Base-by-base conservation (phyloP, 2,888 invertebrate genomes). In the Limnephilus rhombicus region DNA sequence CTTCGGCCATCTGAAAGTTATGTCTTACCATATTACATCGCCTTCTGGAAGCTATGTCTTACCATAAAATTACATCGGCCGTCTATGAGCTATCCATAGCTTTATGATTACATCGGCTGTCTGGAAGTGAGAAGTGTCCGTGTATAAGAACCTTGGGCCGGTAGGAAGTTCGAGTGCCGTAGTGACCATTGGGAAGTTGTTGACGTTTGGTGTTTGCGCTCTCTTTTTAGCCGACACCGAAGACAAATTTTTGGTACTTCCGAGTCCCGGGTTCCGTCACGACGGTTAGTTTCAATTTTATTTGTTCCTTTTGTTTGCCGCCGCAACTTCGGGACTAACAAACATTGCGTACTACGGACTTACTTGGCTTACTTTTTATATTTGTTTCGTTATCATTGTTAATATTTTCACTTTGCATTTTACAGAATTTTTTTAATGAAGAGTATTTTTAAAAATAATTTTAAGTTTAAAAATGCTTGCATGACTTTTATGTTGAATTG, bases 231-330 rank as follows among this genome's bases (percentile, higher is more conserved):
- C 92, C 91, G 29, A 90, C 83, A 91, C 92, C 41, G 91, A 93
- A 92, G 91, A 90, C 92, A 89, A 93, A 90, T 82, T 96, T 96
- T 96, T 96, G 96, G 95, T 96, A 96, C 96, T 96, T 96, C 95
- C 96, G 96, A 96, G 96, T 96, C 95, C 96, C 96, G 94, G 96
- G 96, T 95, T 96, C 96, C 93, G 95, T 96, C 94, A 95, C 96
- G 93, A 96, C 96, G 96, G 96, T 96, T 95, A 96, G 96, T 96
- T 95, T 85, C 68, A 41, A 34, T 88, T 82, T 89, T 90, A 53
- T 91, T 91, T 93, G 80, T 92, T 93, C 12, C 68, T 41, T 94
- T 90, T 92, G 31, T 24, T 81, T 88, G 68, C 68, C 41, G 7
- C 83, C 83, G 83, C 24, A 83, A 83, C 34, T 68, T 68, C 68